Conservation (phyloP, 2,888 invertebrate genomes). For the Hypsopygia costalis region DNA sequence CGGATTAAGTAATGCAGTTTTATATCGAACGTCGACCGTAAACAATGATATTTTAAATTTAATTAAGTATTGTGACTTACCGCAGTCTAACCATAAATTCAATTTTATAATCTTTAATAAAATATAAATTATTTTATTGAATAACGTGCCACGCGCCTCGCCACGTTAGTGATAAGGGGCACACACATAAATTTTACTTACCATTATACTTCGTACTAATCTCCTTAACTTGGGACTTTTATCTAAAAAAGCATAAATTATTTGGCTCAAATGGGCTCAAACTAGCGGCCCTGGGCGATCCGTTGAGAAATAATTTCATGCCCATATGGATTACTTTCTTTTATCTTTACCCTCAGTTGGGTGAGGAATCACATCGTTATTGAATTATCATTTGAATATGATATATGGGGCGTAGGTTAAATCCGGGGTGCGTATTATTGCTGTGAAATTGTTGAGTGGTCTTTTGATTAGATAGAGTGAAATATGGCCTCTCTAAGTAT, state of each 20-base stretch:
- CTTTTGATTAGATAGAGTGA: constrained; percentile 59
- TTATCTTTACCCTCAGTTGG: constrained; percentile 57
- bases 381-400: constrained; percentile 78
- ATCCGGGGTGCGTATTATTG: constrained; percentile 58
- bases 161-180: constrained; percentile 54
- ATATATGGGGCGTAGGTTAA: constrained; percentile 59
- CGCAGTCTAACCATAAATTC: constrained; percentile 24
- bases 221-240: constrained; percentile 37
- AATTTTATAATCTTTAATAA: constrained; percentile 44
- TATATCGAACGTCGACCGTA: constrained; percentile 2
- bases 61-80: constrained; percentile 14
- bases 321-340: constrained; percentile 54
- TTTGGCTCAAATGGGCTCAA: constrained; percentile 49
- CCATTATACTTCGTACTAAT: constrained; percentile 66
- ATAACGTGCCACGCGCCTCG: constrained; percentile 58
- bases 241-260: constrained; percentile 64
- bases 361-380: constrained; percentile 68
- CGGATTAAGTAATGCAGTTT: constrained; percentile 6
- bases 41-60: constrained; percentile 18
- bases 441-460: constrained; percentile 63
- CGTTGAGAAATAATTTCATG: constrained; percentile 64
- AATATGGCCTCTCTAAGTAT: constrained; percentile 34
- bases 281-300: constrained; percentile 55
- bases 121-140: constrained; percentile 51
- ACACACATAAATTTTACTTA: constrained; percentile 60